Conservation (phyloP, 1,140 invertebrate genomes). For the Rhynchophorus ferrugineus region DNA sequence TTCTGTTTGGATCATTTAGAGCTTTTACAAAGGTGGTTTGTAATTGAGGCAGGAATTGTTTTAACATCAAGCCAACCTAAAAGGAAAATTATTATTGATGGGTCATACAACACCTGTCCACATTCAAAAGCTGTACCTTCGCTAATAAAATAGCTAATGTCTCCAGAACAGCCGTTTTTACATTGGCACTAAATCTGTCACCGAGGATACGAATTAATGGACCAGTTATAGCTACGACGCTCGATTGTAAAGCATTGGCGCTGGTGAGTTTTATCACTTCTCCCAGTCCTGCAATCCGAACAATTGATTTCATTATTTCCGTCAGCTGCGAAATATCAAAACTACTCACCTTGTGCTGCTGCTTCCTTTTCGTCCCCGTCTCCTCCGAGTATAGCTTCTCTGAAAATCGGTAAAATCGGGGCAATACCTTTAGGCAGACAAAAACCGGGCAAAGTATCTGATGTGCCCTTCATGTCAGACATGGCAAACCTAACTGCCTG, state of each 20-base stretch:
- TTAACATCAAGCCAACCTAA: constrained; percentile 83
- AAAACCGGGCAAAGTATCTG: constrained; percentile 81
- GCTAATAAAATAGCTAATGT: constrained; percentile 85
- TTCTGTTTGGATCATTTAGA: constrained; percentile 78
- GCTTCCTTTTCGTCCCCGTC: constrained; percentile 90
- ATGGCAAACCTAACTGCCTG: constrained; percentile 86
- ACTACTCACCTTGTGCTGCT: constrained; percentile 61
- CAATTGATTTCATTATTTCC: not conserved
- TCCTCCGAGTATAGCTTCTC: constrained; percentile 93
- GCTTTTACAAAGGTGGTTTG: constrained; percentile 97
- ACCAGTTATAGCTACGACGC: constrained; percentile 94
- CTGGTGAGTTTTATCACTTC: constrained; percentile 86
- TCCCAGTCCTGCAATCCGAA: constrained; percentile 57
- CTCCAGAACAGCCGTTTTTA: constrained; percentile 94
- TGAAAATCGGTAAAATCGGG: constrained; percentile 87
- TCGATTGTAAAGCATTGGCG: constrained; percentile 80
- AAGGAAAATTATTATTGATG: constrained; percentile 22
- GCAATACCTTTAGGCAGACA: constrained; percentile 88
- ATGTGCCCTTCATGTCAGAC: constrained; percentile 68
- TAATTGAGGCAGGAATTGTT: constrained; percentile 95
- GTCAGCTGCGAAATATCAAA: not conserved
- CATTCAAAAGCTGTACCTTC: constrained; percentile 52
- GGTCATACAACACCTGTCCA: too few species aligned
- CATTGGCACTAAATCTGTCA: constrained; percentile 85
- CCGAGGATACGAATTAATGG: constrained; percentile 95